A percentile compares a stretch with the other conserved stretches of the same genome.
Conservation (phyloP, 2,113 vertebrate species). For the Cyanoramphus novaezelandiae region DNA sequence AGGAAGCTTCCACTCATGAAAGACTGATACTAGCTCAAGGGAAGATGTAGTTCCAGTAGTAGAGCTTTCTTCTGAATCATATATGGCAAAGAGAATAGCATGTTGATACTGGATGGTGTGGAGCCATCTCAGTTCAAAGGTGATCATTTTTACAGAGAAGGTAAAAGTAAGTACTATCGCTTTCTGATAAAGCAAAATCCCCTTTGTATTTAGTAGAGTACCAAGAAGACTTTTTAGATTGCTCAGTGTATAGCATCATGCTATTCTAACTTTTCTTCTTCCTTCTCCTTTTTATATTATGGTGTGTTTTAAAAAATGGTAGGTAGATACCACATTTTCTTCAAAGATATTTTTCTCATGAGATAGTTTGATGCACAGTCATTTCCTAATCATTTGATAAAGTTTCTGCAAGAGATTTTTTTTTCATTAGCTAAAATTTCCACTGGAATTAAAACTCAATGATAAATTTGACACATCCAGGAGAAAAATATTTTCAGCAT, state of each 20-base stretch:
- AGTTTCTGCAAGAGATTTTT: not conserved
- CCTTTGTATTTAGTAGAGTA: not conserved
- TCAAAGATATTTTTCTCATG: not conserved
- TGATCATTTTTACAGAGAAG: not conserved
- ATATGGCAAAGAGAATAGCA: not conserved
- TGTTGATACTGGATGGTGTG: not conserved
- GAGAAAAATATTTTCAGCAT: not conserved
- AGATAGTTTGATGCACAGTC: not conserved
- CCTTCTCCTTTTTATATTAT: not conserved
- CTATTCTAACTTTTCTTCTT: not conserved
- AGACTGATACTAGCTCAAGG: not conserved
- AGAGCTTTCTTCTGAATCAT: not conserved
- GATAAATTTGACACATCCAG: not conserved
- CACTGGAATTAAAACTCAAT: not conserved
- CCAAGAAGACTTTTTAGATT: not conserved
- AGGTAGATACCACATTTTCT: not conserved
- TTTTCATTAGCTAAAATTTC: not conserved
- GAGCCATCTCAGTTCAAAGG: not conserved
- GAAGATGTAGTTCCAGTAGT: not conserved
- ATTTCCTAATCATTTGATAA: not conserved
- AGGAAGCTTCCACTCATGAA: not conserved
- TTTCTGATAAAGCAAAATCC: not conserved
- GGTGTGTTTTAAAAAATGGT: not conserved
- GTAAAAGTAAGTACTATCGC: not conserved
- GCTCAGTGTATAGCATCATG: not conserved